Evolutionary conservation across 1,140 invertebrate species (phyloP).

Genomic region (Drosophila erecta): DNA sequence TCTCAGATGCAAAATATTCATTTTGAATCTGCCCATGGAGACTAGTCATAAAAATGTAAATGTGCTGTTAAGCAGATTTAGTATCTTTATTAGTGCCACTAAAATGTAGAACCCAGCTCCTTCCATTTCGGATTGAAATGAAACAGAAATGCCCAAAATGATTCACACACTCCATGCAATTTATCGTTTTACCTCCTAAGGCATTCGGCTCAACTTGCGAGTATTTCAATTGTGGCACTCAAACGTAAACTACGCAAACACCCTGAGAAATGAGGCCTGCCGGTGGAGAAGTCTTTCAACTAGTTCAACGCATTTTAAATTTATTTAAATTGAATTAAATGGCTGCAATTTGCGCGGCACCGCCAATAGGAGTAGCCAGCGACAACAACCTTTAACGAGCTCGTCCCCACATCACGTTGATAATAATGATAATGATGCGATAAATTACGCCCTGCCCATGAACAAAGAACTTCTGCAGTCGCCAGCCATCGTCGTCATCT

Average conservation of each 20-base stretch:
- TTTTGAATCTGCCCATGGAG: no score
- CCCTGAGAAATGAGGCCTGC: conserved; percentile 6
- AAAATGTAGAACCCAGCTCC: neutral
- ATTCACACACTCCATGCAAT: conserved; percentile 20
- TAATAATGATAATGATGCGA: conserved; percentile 70
- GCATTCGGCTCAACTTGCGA: conserved; percentile 3
- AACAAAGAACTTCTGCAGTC: conserved; percentile 56
- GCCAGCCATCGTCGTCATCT: conserved; percentile 38
- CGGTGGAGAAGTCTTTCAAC: conserved; percentile 24
- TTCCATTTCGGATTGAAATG: neutral
- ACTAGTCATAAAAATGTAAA: no score
- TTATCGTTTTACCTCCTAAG: conserved; percentile 4
- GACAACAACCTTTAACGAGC: conserved; percentile 48
- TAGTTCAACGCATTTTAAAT: conserved; percentile 79
- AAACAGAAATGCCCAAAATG: conserved; percentile 2
- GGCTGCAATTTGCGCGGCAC: conserved; percentile 75
- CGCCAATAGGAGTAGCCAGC: conserved; percentile 52
- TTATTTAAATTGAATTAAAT: conserved; percentile 83
- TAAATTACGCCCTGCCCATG: conserved; percentile 50
- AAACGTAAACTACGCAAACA: conserved; percentile 33
- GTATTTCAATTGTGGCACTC: conserved; percentile 35
- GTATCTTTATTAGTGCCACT: neutral
- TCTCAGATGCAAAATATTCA: no score
- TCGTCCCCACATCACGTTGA: conserved; percentile 40
- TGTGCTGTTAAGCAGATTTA: no score